A percentile compares a stretch with the other conserved stretches of the same genome.
Evolutionary conservation across 2,797 vertebrate species (phyloP).

Genomic region (Sylvia borin): DNA sequence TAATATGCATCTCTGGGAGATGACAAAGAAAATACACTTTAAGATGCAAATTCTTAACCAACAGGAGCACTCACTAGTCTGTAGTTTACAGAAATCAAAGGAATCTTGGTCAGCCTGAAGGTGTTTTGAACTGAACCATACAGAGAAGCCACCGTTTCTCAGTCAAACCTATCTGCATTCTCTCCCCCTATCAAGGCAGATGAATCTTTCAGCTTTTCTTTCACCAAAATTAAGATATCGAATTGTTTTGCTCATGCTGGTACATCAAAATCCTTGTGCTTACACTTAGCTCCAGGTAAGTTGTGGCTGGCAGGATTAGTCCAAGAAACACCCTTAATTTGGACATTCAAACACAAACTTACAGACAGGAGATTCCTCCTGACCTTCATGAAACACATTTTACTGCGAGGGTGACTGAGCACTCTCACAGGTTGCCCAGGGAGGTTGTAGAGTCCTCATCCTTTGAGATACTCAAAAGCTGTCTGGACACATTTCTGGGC

Average conservation of each 20-base stretch:
- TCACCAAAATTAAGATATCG: background rate
- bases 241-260: background rate
- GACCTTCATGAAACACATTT: background rate
- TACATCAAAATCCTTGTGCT: background rate
- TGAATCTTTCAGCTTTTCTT: background rate
- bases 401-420: background rate
- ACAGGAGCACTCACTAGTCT: background rate
- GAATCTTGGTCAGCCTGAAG: background rate
- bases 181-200: background rate
- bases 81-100: background rate
- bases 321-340: background rate
- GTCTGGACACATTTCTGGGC: background rate
- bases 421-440: background rate
- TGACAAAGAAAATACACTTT: background rate
- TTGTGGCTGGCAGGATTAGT: background rate
- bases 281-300: background rate
- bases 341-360: background rate
- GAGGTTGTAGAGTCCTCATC: background rate
- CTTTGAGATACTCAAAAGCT: background rate
- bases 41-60: background rate
- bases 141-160: background rate
- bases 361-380: background rate
- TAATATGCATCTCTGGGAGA: background rate
- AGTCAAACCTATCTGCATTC: background rate
- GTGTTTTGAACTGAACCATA: background rate